Evolutionary conservation across 2,888 invertebrate genomes (phyloP), one percentile per base, ranked within the genome.

Genomic region (Plagiodera versicolora): DNA sequence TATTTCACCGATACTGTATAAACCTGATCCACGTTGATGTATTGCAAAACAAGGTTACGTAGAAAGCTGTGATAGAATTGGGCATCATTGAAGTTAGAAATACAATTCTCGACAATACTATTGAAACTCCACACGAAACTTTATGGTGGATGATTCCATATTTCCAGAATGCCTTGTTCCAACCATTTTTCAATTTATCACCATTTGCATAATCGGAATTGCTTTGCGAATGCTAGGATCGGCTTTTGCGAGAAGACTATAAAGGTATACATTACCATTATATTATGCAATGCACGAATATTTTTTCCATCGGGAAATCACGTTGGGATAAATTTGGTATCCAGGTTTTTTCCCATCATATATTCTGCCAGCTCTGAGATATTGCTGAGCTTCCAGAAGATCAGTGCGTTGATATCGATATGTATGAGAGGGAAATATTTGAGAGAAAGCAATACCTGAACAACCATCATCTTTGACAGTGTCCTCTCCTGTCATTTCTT

Each of bases 131-230:
- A 17, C 16, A 5, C 10, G 18, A 18, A 56, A 56, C 56, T 56
- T 56, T 49, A 32, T n/a, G 35, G 20, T 28, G 18, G 30, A 24
- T 5, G 18, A 39, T 17, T 49, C 44, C 24, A 24, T 45, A 45
- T 39, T 45, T 11, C 56, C 24, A 56, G 56, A 24, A 24, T 45
- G 35, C 24, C 49, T 56, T 39, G 56, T 35, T 35, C 35, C 10
- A 24, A 56, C 28, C 50, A 45, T 46, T 58, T 32, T n/a, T 20
- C 50, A 46, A 19, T 44, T n/a, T 52, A 58, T 46, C 46, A 47
- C 52, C 51, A 51, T 58, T 58, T 58, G 46, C 58, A 58, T 58
- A 52, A 58, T 52, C 58, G 58, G 46, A 52, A 58, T 58, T 58
- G 58, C 46, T 45, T 52, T 58, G 44, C 20, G 20, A 44, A 44